Evolutionary conservation across 2,888 invertebrate species (phyloP), one percentile per base, ranked within the genome.

Genomic region (Lasioglossum calceatum): DNA sequence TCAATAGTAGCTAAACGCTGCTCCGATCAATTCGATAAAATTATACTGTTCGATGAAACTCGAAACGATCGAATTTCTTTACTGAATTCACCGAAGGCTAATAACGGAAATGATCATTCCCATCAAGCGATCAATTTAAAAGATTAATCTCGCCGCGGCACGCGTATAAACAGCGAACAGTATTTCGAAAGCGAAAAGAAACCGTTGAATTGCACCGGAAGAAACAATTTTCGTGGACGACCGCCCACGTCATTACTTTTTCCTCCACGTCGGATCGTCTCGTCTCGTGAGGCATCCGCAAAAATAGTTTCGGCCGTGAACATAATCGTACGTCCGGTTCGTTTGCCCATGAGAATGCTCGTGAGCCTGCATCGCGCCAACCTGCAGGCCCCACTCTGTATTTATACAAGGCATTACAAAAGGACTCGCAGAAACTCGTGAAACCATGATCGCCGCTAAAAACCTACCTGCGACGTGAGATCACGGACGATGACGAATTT

Each of bases 261-360:
- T 82, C 72, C 76, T 81, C 82, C 27, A 32, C 82, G 54, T 64
- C 76, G 19, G 78, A 27, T 72, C 75, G 71, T 77, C 71, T 71
- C 74, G 71, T 77, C 71, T 84, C 81, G 84, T 73, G 79, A 76
- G 81, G 58, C 78, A 85, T 47, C 84, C 82, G 76, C 84, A 80
- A 85, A 82, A 88, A 88, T 86, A 88, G 76, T 88, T 84, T 79
- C 78, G 84, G 16, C 85, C 86, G 77, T 89, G 86, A 88, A 72
- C 77, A 73, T 88, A 88, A 87, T 84, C 81, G 84, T 78, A 67
- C 84, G 78, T 87, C 87, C 84, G 87, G 87, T 81, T 76, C 78
- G 84, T 82, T 88, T 61, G 82, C 78, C 78, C 79, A 81, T 64
- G 79, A 82, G 79, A 77, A 82, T 86, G 27, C 39, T 54, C 47